Evolutionary conservation across 2,113 vertebrate genomes (phyloP), one percentile per base, ranked within the genome.

Genomic region (Channa argus): DNA sequence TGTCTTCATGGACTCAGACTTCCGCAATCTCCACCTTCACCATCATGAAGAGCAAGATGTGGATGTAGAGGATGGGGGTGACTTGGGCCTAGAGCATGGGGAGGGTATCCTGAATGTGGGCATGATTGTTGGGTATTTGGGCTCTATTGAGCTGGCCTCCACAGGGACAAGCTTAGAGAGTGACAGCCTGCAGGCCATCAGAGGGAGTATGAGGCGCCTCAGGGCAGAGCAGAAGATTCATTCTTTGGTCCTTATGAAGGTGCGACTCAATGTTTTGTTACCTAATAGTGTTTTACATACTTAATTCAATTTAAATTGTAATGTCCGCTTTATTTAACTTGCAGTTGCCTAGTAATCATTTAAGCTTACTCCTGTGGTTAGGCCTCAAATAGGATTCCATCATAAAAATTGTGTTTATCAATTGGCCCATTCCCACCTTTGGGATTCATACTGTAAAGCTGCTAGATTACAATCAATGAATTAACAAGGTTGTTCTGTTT

Each of bases 41-140:
- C 82, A 88, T 3, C 77, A 89, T 0, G 85, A 91, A 41, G 86
- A 88, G 43, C 84, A 86, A n/a, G 80, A 91, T 3, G 71, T 82
- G 53, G 89, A 89, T 8, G 88, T 91, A 2, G 96, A 94, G 64
- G 89, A 84, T 0, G 92, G 80, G 0, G 96, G 93, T 0, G 95
- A 96, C 54, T 94, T 94, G 45, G 94, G 69, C 0, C 70, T 96
- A 1, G 97, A 97, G 54, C 70, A 89, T 39, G 56, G 78, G 2
- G 93, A 94, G 0, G 95, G 95, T 10, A 97, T 99, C 83, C 91
- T 99, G 52, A 98, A 98, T 0, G 97, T 99, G 12, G 98, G 96
- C 73, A 98, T 99, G 98, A 93, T 99, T 0, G 97, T 99, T 0
- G 98, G 98, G 52, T 99, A 99, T 76, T 89, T 99, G 10, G 98